phyloP scores from a whole-genome alignment of 2,797 vertebrate genomes.

The Rhabdophis nuchalis region DNA sequence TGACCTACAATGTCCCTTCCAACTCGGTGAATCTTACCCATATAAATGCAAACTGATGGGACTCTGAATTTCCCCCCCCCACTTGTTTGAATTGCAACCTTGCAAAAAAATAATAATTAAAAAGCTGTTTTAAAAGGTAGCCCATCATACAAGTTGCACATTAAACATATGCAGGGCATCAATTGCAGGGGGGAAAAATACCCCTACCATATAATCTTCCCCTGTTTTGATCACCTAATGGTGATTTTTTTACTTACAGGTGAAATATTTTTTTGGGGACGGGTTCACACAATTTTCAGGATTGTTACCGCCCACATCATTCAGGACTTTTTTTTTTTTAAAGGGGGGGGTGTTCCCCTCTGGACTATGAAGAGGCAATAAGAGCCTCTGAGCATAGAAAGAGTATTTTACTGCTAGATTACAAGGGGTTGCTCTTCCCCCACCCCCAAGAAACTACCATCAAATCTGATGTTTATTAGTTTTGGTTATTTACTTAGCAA shows the following conservation, averaged over 20 bases:
- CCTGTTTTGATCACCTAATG: not conserved
- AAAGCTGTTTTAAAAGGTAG: no score
- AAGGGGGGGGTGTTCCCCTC: not conserved
- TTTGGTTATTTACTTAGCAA: not conserved
- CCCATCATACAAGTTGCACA: accelerated
- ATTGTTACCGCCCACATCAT: not conserved
- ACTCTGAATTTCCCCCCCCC: no score
- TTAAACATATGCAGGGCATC: not conserved
- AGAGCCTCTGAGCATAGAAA: not conserved
- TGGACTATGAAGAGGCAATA: not conserved
- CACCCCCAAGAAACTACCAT: accelerated
- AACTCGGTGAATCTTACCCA: no score
- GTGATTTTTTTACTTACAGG: not conserved
- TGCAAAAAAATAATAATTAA: not conserved
- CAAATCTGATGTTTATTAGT: not conserved
- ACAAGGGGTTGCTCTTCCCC: not conserved
- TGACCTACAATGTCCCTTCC: no score
- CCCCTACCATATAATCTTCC: not conserved
- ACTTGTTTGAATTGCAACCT: no score
- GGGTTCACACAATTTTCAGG: not conserved
- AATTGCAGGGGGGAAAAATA: accelerated
- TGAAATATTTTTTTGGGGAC: not conserved
- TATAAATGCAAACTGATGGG: no score
- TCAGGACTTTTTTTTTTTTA: not conserved
- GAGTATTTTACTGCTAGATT: not conserved